Percentiles rank a stretch among this genome's conserved stretches.
phyloP scores from a whole-genome alignment of 2,797 vertebrate species.

The Pseudomugil gertrudae region DNA sequence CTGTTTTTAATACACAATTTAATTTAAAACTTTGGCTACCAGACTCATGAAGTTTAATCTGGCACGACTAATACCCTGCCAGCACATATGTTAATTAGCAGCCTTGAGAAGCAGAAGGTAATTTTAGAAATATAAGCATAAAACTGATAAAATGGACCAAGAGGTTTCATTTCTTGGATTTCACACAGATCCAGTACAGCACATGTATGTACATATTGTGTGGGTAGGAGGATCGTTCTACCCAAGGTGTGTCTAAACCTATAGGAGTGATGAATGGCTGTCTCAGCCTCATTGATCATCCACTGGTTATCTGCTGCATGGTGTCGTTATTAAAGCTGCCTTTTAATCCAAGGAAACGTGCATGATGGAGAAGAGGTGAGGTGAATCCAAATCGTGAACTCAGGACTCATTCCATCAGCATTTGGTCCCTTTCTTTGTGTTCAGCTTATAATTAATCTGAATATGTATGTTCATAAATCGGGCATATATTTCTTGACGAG shows the following conservation, averaged over 20 bases:
- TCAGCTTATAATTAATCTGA: conserved; percentile 12
- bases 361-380: conserved; percentile 42
- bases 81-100: conserved; percentile 61
- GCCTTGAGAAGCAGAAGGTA: conserved; percentile 28
- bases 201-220: conserved; percentile 68
- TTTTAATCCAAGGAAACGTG: conserved; percentile 54
- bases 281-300: conserved; percentile 75
- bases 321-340: conserved; percentile 66
- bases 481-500: not conserved
- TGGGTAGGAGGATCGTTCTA: conserved; percentile 53
- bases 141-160: conserved; percentile 64
- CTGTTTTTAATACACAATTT: conserved; percentile 19
- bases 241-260: conserved; percentile 56
- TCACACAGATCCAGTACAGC: conserved; percentile 43
- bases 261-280: conserved; percentile 75
- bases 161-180: conserved; percentile 62
- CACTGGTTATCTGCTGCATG: conserved; percentile 41
- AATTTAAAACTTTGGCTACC: conserved; percentile 37
- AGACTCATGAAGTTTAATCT: conserved; percentile 26
- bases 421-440: conserved; percentile 26
- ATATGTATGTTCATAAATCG: not conserved
- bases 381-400: conserved; percentile 58
- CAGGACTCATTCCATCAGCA: conserved; percentile 38
- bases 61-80: conserved; percentile 41
- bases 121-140: conserved; percentile 56